Evolutionary conservation across 2,797 vertebrate species (phyloP), one percentile per base, ranked within the genome.

Genomic region (Acanthurus lineatus): DNA sequence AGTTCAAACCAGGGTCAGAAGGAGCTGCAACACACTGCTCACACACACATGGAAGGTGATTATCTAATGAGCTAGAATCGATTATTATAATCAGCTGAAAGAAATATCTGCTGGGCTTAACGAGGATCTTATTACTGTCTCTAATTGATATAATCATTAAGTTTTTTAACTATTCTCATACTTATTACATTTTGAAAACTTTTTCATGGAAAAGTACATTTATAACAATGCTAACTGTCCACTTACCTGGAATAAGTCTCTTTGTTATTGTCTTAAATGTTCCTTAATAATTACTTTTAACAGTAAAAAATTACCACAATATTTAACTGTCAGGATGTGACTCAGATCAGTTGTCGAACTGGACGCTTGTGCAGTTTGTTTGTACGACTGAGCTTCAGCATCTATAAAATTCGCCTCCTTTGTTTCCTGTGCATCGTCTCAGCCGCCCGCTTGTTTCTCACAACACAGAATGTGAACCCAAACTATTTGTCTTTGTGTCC

Each of bases 1-100:
- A 51, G 84, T 86, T 87, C 82, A 90, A 45, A 56, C 20, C 15
- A 11, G 20, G 85, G 83, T 73, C 77, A 84, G 17, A 20, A 53
- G 58, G 35, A 69, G 25, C 45, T 69, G 62, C 3, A 16, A 25
- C 25, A 25, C 25, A 25, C 25, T 25, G 25, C 25, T 25, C 25
- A 2, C 25, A 25, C 25, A 25, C 25, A 58, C 19, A 52, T 5
- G 20, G 20, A 6, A 10, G 35, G 11, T 14, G 54, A 17, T 56
- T 15, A 82, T 65, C 14, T 47, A 32, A 60, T 56, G 25, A 63
- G 44, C 59, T 14, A 14, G 4, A 4, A 25, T 40, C 38, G 12
- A 16, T 2, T 14, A 3, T 10, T 1, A 40, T 40, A 40, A 40
- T 6, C 17, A n/a, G 63, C 52, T 63, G 19, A 38, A 38, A 32